Percentiles rank a stretch among this genome's conserved stretches.
These are phyloP conservation scores for Coptotermes formosanus DNA, from an alignment of 1,140 invertebrate species.

Conservation along the genomic window DNA sequence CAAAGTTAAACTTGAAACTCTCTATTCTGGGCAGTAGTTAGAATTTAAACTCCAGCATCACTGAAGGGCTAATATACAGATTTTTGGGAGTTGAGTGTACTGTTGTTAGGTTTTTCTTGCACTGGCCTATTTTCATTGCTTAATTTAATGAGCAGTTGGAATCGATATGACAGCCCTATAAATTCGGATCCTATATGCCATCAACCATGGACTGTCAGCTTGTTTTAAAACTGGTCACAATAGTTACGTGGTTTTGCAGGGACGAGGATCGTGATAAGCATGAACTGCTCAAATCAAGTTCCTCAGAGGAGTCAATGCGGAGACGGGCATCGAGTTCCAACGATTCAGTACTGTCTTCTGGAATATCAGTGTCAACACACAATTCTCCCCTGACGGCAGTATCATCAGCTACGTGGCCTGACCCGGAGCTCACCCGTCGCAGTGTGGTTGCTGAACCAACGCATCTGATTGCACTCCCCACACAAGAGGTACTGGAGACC, in stretches of 20 bases:
- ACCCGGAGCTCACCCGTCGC: constrained; percentile 30
- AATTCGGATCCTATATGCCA: too few species aligned
- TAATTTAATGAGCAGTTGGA: too few species aligned
- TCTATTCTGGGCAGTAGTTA: too few species aligned
- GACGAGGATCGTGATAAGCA: constrained; percentile 63
- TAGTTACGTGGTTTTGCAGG: constrained; percentile 43
- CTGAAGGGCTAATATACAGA: too few species aligned
- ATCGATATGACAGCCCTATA: too few species aligned
- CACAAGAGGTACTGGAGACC: constrained; percentile 62
- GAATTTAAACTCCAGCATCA: too few species aligned
- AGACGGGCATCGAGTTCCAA: constrained; percentile 58
- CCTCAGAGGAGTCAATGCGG: constrained; percentile 60
- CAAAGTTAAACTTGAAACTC: too few species aligned
- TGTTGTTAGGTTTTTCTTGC: too few species aligned
- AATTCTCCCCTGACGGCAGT: constrained; percentile 27
- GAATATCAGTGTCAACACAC: constrained; percentile 45
- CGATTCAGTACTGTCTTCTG: constrained; percentile 57
- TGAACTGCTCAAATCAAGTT: constrained; percentile 57
- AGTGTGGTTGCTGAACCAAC: constrained; percentile 23
- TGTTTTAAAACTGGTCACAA: neutral
- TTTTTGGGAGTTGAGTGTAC: too few species aligned
- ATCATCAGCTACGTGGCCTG: constrained; percentile 31
- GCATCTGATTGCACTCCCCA: constrained; percentile 40
- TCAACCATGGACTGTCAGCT: too few species aligned
- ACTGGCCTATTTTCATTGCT: too few species aligned